Percentiles rank a stretch among this genome's conserved stretches.
phyloP scores from a whole-genome alignment of 2,888 invertebrate genomes.

The Sepioteuthis lessoniana region DNA sequence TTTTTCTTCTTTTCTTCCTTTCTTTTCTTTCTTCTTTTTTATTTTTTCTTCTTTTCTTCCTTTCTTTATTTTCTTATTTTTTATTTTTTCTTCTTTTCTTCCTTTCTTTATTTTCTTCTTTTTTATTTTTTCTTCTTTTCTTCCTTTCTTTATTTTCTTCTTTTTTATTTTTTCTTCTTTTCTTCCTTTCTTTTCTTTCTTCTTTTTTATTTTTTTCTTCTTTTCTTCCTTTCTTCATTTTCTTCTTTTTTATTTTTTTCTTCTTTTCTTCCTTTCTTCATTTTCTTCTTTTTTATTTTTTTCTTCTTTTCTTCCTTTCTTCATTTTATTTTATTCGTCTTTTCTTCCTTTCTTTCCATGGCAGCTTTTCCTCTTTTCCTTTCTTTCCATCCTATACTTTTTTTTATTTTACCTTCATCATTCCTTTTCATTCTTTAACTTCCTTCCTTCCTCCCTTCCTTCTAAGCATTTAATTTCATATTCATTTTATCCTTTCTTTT shows the following conservation, averaged over 20 bases:
- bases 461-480: too few species aligned
- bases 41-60: neutral
- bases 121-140: neutral
- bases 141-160: neutral
- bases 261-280: neutral
- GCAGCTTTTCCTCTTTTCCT: neutral
- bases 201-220: neutral
- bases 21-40: neutral
- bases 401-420: neutral
- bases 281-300: neutral
- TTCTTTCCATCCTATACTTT: neutral
- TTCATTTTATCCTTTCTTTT: too few species aligned
- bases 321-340: neutral
- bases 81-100: accelerated
- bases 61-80: neutral
- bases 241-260: neutral
- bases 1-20: neutral
- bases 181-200: neutral
- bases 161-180: neutral
- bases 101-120: neutral
- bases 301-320: neutral
- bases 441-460: too few species aligned
- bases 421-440: too few species aligned
- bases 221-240: neutral
- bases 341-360: accelerated